Percentiles rank a stretch among this genome's conserved stretches.
Evolutionary conservation across 35 echinoderm and acorn worm genomes (phyloP).

Genomic region (Eucidaris tribuloides): DNA sequence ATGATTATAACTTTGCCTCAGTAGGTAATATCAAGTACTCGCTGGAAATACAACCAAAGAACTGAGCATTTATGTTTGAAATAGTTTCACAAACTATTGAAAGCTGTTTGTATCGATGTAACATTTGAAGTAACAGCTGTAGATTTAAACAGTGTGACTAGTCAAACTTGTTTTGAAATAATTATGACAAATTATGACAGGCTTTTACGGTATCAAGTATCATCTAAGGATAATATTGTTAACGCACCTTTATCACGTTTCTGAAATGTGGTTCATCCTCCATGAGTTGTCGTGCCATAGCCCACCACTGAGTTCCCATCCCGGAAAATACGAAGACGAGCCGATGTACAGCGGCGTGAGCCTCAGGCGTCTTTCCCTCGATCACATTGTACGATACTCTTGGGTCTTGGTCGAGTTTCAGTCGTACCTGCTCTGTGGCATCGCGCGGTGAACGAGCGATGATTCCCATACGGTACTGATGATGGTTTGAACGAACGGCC

Average conservation of each 20-base stretch:
- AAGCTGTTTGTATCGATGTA: background rate
- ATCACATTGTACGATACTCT: constrained; percentile 80
- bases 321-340: constrained; percentile 97
- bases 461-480: constrained; percentile 73
- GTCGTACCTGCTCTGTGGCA: constrained; percentile 72
- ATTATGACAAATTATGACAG: background rate
- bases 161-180: background rate
- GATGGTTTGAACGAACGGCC: constrained; percentile 70
- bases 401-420: constrained; percentile 84
- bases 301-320: constrained; percentile 99
- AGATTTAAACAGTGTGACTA: background rate
- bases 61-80: background rate
- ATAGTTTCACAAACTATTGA: background rate
- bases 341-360: constrained; percentile 37
- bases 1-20: too few species aligned
- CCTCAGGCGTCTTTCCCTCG: constrained; percentile 81
- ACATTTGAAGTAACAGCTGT: background rate
- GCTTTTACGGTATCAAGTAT: background rate
- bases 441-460: constrained; percentile 75
- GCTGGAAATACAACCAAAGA: too few species aligned
- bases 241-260: constrained; percentile 83
- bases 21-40: too few species aligned
- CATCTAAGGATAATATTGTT: background rate
- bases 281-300: constrained; percentile 94
- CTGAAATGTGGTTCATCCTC: constrained; percentile 76